Base-by-base conservation (phyloP, 1,140 invertebrate species). In the Rhagoletis zephyria region DNA sequence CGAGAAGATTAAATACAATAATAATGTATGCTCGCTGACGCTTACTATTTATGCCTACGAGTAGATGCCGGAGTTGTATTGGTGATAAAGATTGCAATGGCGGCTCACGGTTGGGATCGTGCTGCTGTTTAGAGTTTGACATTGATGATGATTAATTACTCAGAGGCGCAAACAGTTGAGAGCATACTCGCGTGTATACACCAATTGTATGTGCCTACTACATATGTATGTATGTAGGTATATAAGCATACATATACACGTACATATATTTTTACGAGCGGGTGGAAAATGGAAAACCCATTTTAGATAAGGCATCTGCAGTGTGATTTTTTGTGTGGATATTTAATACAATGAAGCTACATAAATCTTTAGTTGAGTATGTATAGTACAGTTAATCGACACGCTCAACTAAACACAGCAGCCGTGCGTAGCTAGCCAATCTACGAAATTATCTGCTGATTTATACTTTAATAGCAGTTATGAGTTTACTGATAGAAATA, bases 101-200 rank as follows among this genome's bases (percentile, higher is more conserved):
- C 42, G 40, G 42, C 42, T 74, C 64, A 40, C 19, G 16, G 67
- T 4, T 74, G 67, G 45, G 42, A 48, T 42, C n/a, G 42, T 42
- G 42, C 10, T 45, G 67, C 45, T 48, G 45, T 45, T 74, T 7
- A 7, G 12, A 74, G 67, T 74, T 74, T 74, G 67, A 74, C 67
- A 42, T 74, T 74, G 67, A 74, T 74, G 67, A 74, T 74, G 67
- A 74, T 74, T 74, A 74, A 74, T 74, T 74, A n/a, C 67, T 42
- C 42, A n/a, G 7, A 45, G 67, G 5, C 40, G 67, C 42, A 63
- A 4, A 63, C 16, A 14, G 61, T 7, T 74, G 42, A 45, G 42
- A 56, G 51, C 14, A 48, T 45, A 74, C 67, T 30, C 1, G 30
- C 30, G 30, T 30, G 30, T 1, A 30, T 30, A 30, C 30, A 30